Percentiles rank a stretch among this genome's conserved stretches.
These are phyloP conservation scores for Lasius fuliginosus DNA, from an alignment of 2,888 invertebrate species.

Conservation along the genomic window DNA sequence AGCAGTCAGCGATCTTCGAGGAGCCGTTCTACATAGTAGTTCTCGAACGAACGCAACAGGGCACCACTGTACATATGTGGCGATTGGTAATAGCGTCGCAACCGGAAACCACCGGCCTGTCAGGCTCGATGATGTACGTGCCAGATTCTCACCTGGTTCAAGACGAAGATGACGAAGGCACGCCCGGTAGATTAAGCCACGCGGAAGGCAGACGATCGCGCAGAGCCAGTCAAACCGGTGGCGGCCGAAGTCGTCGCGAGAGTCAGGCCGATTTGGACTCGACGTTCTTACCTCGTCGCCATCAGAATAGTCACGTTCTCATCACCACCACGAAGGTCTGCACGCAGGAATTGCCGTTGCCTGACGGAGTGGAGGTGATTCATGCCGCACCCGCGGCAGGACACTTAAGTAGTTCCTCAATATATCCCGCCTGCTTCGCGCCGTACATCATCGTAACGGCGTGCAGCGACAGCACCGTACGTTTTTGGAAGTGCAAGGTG, in stretches of 20 bases:
- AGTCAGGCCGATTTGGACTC: slow-evolving; percentile 83
- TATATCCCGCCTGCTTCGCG: slow-evolving; percentile 99
- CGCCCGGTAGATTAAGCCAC: slow-evolving; percentile 81
- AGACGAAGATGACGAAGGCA: slow-evolving; percentile 91
- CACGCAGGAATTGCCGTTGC: slow-evolving; percentile 94
- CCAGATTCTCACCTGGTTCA: slow-evolving; percentile 95
- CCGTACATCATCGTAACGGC: slow-evolving; percentile 98
- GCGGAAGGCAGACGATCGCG: slow-evolving; percentile 82
- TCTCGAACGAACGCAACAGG: slow-evolving; percentile 94
- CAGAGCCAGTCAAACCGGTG: slow-evolving; percentile 82
- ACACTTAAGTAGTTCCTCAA: slow-evolving; percentile 98
- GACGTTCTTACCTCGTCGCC: slow-evolving; percentile 78
- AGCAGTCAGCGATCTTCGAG: slow-evolving; percentile 94
- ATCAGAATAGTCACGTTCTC: slow-evolving; percentile 89
- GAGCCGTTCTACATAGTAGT: slow-evolving; percentile 98
- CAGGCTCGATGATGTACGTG: slow-evolving; percentile 96
- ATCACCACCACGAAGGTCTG: slow-evolving; percentile 97
- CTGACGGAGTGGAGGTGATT: slow-evolving; percentile 96
- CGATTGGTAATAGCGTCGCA: slow-evolving; percentile 96
- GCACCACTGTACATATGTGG: slow-evolving; percentile 98
- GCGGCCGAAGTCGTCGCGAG: slow-evolving; percentile 81
- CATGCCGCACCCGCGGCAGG: slow-evolving; percentile 98
- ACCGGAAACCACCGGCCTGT: slow-evolving; percentile 88
- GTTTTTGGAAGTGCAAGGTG: slow-evolving; percentile 95
- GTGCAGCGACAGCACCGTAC: slow-evolving; percentile 96